phyloP scores from a whole-genome alignment of 1,140 invertebrate species.

The Bombus difficillimus region DNA sequence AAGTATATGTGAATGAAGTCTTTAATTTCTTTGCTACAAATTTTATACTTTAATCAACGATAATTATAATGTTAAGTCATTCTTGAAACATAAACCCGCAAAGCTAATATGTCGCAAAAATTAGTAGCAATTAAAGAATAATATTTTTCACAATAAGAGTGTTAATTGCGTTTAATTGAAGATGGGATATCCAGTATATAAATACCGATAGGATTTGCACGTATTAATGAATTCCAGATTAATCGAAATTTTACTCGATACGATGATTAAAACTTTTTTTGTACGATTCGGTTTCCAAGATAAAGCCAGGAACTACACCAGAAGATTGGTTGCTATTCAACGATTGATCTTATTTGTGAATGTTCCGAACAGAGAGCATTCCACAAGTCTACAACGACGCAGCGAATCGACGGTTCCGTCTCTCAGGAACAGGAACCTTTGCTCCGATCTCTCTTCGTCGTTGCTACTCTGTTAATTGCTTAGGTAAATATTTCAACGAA shows the following conservation, averaged over 20 bases:
- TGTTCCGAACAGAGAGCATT: neutral
- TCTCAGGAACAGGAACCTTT: neutral
- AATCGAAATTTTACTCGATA: neutral
- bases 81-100: no score
- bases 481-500: slow-evolving; percentile 25
- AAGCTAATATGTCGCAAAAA: no score
- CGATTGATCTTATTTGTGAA: neutral
- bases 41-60: neutral
- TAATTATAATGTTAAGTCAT: no score
- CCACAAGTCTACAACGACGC: neutral
- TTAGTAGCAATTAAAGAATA: no score
- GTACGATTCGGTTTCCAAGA: neutral
- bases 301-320: neutral
- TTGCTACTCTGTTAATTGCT: slow-evolving; percentile 17
- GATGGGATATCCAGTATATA: neutral
- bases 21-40: no score
- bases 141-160: neutral
- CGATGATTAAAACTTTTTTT: neutral
- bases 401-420: neutral
- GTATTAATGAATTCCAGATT: neutral
- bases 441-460: neutral
- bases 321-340: neutral
- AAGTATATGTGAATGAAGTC: no score
- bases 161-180: neutral
- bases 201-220: neutral